Percentiles rank a stretch among this genome's conserved stretches.
Conservation (phyloP, 2,113 vertebrate species). For the Pachycephala philippinensis region DNA sequence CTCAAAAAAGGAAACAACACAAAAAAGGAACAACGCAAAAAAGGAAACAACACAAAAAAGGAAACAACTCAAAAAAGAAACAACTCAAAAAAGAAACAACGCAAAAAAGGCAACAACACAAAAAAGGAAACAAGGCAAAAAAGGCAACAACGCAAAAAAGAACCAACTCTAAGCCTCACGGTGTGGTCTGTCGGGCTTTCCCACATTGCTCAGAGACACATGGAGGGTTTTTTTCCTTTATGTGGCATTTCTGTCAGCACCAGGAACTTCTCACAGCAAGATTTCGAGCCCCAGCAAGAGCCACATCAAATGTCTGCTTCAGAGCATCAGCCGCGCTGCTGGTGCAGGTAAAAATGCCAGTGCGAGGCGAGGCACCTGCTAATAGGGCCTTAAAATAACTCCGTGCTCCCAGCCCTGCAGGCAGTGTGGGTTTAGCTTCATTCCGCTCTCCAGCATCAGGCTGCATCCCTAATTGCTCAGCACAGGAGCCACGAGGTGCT, state of each 20-base stretch:
- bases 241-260: neutral
- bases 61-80: too few relatives aligned
- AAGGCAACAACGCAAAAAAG: too few relatives aligned
- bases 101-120: too few relatives aligned
- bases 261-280: neutral
- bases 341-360: neutral
- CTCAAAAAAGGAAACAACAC: too few relatives aligned
- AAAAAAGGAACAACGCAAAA: too few relatives aligned
- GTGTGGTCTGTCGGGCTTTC: neutral
- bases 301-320: neutral
- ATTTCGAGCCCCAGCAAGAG: neutral
- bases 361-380: neutral
- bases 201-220: neutral
- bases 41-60: too few relatives aligned
- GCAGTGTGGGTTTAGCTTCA: neutral
- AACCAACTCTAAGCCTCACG: neutral
- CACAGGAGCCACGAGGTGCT: neutral
- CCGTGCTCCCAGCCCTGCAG: neutral
- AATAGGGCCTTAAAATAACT: neutral
- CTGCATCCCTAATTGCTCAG: neutral
- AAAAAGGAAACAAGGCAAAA: too few relatives aligned
- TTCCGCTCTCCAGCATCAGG: neutral
- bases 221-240: fast-evolving
- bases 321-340: neutral
- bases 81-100: too few relatives aligned